phyloP scores from a whole-genome alignment of 2,888 invertebrate species.

The Drosophila siamana region DNA sequence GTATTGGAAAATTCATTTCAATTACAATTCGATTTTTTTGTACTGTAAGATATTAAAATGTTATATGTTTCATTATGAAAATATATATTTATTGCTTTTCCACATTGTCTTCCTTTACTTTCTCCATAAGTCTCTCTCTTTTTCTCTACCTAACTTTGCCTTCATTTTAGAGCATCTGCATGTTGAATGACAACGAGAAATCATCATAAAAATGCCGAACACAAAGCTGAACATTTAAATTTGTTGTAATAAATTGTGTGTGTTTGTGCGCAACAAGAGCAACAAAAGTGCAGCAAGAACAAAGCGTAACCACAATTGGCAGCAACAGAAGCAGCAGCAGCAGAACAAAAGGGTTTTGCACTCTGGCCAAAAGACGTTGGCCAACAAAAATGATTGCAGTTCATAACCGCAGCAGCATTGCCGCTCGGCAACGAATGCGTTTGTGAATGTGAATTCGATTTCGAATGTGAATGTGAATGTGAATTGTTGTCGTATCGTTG shows the following conservation, averaged over 20 bases:
- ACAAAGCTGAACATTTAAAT: slow-evolving; percentile 76
- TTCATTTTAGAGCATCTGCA: slow-evolving; percentile 29
- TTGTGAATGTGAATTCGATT: slow-evolving; percentile 33
- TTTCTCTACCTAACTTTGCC: neutral
- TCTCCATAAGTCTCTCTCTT: neutral
- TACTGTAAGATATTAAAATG: too few species aligned
- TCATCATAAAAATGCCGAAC: slow-evolving; percentile 73
- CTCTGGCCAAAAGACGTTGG: slow-evolving; percentile 29
- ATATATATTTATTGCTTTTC: neutral
- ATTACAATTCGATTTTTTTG: too few species aligned
- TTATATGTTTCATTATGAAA: neutral
- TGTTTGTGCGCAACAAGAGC: slow-evolving; percentile 42
- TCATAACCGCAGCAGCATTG: slow-evolving; percentile 58
- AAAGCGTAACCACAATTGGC: slow-evolving; percentile 64
- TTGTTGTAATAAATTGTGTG: slow-evolving; percentile 80
- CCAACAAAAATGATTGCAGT: slow-evolving; percentile 68
- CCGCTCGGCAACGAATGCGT: slow-evolving; percentile 19
- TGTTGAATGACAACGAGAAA: slow-evolving; percentile 48
- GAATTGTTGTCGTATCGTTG: slow-evolving; percentile 53
- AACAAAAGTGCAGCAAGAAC: slow-evolving; percentile 34
- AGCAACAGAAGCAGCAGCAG: slow-evolving; percentile 28
- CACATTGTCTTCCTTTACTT: neutral
- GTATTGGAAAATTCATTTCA: neutral
- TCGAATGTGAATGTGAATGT: slow-evolving; percentile 43
- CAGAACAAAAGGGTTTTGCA: slow-evolving; percentile 33